Evolutionary conservation across 2,888 invertebrate genomes (phyloP), one percentile per base, ranked within the genome.

Genomic region (Parnassius apollo): DNA sequence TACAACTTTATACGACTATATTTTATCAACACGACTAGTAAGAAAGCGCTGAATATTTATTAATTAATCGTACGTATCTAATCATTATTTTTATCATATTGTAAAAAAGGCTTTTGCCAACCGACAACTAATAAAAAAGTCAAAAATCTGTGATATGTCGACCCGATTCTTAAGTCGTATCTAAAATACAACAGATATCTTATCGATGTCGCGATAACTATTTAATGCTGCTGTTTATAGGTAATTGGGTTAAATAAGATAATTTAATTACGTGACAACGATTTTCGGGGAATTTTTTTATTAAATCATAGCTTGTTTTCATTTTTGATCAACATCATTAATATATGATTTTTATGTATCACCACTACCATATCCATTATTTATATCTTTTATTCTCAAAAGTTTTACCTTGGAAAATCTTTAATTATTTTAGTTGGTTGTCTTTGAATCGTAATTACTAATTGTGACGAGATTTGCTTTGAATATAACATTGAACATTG

Each of bases 181-280:
- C 74, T 68, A 65, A 65, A 70, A 69, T 59, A 57, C 71, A 68
- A 13, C 42, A 45, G 74, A 76, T 77, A 76, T 62, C 69, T 67
- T 76, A 72, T 73, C 74, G 71, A 77, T 76, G 71, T 59, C 59
- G 59, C 58, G 70, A 72, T 71, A 71, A 68, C 62, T 56, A 64
- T 69, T 62, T 75, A 70, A 73, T 75, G 75, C 74, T 77, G 72
- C 83, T 80, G 85, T 81, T 85, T 82, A 78, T 78, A 82, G 76
- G 81, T 85, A 85, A 86, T 82, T 85, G 78, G 86, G 86, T 85
- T 87, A 85, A 74, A 64, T 55, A 64, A 71, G 77, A 79, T 79
- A 78, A 71, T 22, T 51, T 46, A 58, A 52, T 60, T 56, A 59
- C 25, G 55, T 57, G 51, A 56, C 49, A 42, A 45, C 44, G 49